Base-by-base conservation (phyloP, 2,113 vertebrate genomes). In the Arvicanthis niloticus region DNA sequence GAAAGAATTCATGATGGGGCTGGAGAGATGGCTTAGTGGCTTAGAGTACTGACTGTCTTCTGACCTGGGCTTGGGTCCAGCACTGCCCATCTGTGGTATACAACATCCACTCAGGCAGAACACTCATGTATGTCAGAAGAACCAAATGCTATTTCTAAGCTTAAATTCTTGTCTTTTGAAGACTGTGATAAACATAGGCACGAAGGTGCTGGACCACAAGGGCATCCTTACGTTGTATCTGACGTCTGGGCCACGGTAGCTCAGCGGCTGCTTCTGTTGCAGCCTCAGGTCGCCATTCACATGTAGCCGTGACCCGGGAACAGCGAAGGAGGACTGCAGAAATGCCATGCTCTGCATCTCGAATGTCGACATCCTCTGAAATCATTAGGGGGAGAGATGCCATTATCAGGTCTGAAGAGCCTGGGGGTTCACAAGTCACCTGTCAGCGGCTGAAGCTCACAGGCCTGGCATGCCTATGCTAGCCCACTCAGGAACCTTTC, bases 311-410 rank as follows among this genome's bases (percentile, higher is more conserved):
- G 99, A 98, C 2, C 99, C 99, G 0, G 99, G 99, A 6, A 99
- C 97, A 8, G 99, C 91, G 6, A 98, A 99, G 24, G 99, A 99
- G 93, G 99, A 98, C 94, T 99, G 99, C 45, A 99, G 97, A 81
- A 99, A 99, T 0, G 98, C 99, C 99, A 99, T 99, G 94, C 99
- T 99, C 98, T 99, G 99, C 99, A 99, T 99, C 98, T 98, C 98
- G 42, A 99, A 98, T 0, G 99, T 99, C 1, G 99, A 99, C 99
- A 99, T 99, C 86, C 99, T 99, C 99, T 99, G 97, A 89, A 98
- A 98, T 0, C n/a, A 86, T 56, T 4, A 97, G 91, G 56, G 96
- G 0, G 1, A 91, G 48, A 98, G 58, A 78, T 31, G 75, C 62
- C 1, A 88, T 12, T 12, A 5, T 34, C 68, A 10, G 16, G 34